Evolutionary conservation across 2,113 vertebrate species (phyloP).

Genomic region (Poeciliopsis prolifica): DNA sequence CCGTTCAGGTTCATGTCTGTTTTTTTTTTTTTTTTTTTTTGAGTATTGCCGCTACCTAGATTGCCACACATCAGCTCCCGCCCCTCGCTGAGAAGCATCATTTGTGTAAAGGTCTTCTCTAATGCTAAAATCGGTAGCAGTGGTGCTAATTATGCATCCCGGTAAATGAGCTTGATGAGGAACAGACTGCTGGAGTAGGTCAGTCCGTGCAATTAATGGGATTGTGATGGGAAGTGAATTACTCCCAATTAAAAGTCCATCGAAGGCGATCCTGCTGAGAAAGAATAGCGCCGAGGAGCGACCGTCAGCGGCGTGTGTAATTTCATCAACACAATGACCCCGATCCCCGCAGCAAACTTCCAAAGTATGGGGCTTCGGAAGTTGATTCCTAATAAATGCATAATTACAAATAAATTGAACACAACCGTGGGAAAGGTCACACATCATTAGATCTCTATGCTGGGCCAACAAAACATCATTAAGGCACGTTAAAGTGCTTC

Average conservation of each 20-base stretch:
- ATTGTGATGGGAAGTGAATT: slow-evolving; percentile 73
- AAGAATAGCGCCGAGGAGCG: slow-evolving; percentile 25
- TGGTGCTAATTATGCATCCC: slow-evolving; percentile 63
- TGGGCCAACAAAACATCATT: slow-evolving; percentile 19
- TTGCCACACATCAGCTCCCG: slow-evolving; percentile 30
- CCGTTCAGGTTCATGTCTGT: neutral
- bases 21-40: neutral
- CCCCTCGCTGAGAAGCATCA: slow-evolving; percentile 59
- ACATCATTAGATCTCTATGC: slow-evolving; percentile 18
- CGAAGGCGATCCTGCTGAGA: slow-evolving; percentile 57
- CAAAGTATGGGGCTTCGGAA: slow-evolving; percentile 19
- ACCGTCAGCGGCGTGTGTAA: slow-evolving; percentile 43
- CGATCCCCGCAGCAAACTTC: slow-evolving; percentile 22
- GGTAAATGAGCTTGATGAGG: slow-evolving; percentile 53
- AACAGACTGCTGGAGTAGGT: slow-evolving; percentile 56
- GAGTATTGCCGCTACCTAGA: neutral
- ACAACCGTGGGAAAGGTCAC: slow-evolving; percentile 2
- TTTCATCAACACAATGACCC: slow-evolving; percentile 64
- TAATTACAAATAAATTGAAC: slow-evolving; percentile 48
- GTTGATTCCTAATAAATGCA: slow-evolving; percentile 36
- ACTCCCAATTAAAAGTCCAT: slow-evolving; percentile 78
- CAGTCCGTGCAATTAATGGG: slow-evolving; percentile 74
- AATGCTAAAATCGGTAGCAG: slow-evolving; percentile 63
- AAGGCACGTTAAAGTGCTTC: neutral
- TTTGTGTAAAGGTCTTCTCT: slow-evolving; percentile 59